A percentile compares a stretch with the other conserved stretches of the same genome.
Evolutionary conservation across 2,113 vertebrate genomes (phyloP).

Genomic region (Labeo catla): DNA sequence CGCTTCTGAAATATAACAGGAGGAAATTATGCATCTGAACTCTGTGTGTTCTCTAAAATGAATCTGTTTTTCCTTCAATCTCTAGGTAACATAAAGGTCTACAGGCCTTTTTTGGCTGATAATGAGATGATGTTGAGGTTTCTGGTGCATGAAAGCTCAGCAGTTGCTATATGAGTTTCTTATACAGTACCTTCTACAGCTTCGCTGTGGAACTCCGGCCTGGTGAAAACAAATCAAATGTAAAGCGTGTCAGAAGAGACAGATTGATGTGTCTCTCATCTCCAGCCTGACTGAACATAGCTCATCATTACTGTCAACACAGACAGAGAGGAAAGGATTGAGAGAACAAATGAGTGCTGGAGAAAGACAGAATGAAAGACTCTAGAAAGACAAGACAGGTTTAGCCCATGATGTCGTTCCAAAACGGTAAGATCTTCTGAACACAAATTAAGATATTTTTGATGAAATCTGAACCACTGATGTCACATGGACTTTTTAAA

Average conservation of each 20-base stretch:
- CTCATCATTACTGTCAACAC: slow-evolving; percentile 60
- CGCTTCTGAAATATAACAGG: slow-evolving; percentile 36
- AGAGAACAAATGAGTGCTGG: background rate
- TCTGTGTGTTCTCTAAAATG: background rate
- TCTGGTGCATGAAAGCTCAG: slow-evolving; percentile 6
- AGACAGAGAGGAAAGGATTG: slow-evolving; percentile 14
- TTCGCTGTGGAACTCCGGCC: slow-evolving; percentile 28
- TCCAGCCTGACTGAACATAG: slow-evolving; percentile 57
- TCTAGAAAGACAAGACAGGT: background rate
- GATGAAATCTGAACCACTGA: too few species aligned
- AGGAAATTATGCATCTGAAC: slow-evolving; percentile 38
- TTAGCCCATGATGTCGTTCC: background rate
- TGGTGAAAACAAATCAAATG: slow-evolving; percentile 55
- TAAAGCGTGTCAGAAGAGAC: slow-evolving; percentile 54
- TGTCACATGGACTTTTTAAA: too few species aligned
- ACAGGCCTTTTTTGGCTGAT: background rate
- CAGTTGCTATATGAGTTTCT: background rate
- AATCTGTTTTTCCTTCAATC: background rate
- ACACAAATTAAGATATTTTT: too few species aligned
- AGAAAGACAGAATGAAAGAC: slow-evolving; percentile 25
- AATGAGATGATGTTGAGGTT: slow-evolving; percentile 23
- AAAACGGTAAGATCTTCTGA: too few species aligned
- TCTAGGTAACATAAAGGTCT: background rate
- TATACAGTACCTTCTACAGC: background rate
- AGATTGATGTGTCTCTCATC: slow-evolving; percentile 60